Evolutionary conservation across 2,113 vertebrate genomes (phyloP).

Genomic region (Entelurus aequoreus): DNA sequence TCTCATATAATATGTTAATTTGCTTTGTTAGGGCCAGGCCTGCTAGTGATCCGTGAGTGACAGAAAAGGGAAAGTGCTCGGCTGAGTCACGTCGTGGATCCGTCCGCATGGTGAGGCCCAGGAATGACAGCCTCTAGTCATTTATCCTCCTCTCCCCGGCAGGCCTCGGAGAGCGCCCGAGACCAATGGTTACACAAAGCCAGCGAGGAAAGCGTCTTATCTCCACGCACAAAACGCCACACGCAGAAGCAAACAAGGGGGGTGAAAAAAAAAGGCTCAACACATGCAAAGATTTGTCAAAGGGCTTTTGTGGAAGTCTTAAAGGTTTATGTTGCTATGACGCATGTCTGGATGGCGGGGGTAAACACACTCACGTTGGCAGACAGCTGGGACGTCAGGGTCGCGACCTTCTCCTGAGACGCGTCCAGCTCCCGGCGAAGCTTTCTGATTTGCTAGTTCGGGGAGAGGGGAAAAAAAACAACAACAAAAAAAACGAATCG

Average conservation of each 20-base stretch:
- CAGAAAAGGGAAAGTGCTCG: no score
- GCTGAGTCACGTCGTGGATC: no score
- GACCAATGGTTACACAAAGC: conserved; percentile 27
- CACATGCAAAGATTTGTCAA: conserved; percentile 19
- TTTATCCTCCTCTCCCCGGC: no score
- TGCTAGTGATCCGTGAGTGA: no score
- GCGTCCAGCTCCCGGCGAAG: conserved; percentile 90
- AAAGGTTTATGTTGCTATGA: conserved; percentile 38
- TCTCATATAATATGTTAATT: no score
- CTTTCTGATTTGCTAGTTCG: conserved; percentile 91
- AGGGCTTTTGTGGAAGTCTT: conserved; percentile 30
- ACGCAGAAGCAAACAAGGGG: conserved; percentile 19
- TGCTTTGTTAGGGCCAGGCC: no score
- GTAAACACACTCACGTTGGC: conserved; percentile 85
- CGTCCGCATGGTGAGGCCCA: no score
- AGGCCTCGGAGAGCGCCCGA: conserved; percentile 12
- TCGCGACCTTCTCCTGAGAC: conserved; percentile 96
- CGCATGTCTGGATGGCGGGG: conserved; percentile 27
- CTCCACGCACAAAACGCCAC: conserved; percentile 14
- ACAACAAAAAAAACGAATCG: conserved; percentile 2
- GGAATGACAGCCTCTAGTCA: no score
- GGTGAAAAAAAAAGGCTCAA: background rate
- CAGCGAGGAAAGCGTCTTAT: conserved; percentile 6
- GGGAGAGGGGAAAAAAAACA: conserved; percentile 1
- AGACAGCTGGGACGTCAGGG: conserved; percentile 91